These are phyloP conservation scores for Coturnix japonica DNA, from an alignment of 2,113 vertebrate genomes.

Conservation along the genomic window DNA sequence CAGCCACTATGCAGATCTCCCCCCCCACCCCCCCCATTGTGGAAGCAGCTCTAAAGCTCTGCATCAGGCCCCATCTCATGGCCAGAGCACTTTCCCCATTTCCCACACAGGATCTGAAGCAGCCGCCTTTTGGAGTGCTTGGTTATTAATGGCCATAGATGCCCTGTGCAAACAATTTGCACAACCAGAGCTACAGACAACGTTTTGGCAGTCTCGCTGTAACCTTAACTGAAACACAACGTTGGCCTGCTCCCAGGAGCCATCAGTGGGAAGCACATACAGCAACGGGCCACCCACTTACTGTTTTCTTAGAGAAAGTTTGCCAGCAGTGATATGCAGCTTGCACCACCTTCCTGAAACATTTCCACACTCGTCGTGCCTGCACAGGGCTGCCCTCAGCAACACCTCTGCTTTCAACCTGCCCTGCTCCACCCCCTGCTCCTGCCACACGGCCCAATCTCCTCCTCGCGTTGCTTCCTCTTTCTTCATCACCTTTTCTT, in stretches of 20 bases:
- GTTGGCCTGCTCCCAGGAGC: conserved; percentile 53
- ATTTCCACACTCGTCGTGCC: conserved; percentile 32
- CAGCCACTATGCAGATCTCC: not conserved
- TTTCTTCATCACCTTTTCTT: conserved; percentile 37
- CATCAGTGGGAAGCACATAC: conserved; percentile 7
- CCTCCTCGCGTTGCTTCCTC: conserved; percentile 4
- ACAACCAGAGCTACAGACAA: conserved; percentile 12
- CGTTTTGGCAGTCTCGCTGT: conserved; percentile 49
- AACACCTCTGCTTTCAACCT: not conserved
- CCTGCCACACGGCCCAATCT: not conserved
- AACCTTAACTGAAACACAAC: conserved; percentile 48
- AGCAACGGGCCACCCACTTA: conserved; percentile 64
- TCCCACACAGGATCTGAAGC: not conserved
- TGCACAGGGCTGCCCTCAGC: not conserved
- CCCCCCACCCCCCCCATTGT: not conserved
- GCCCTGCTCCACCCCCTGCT: conserved; percentile 1
- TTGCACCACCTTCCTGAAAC: conserved; percentile 57
- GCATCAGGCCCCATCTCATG: not conserved
- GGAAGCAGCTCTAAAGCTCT: not conserved
- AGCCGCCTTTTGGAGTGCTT: not conserved
- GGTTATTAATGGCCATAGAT: not conserved
- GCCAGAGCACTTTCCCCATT: not conserved
- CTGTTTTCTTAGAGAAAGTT: conserved; percentile 64
- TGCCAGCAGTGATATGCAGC: conserved; percentile 52
- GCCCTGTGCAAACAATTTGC: conserved; percentile 27